A percentile compares a stretch with the other conserved stretches of the same genome.
phyloP scores from a whole-genome alignment of 2,113 vertebrate genomes.

The Pseudorectes ferrugineus region DNA sequence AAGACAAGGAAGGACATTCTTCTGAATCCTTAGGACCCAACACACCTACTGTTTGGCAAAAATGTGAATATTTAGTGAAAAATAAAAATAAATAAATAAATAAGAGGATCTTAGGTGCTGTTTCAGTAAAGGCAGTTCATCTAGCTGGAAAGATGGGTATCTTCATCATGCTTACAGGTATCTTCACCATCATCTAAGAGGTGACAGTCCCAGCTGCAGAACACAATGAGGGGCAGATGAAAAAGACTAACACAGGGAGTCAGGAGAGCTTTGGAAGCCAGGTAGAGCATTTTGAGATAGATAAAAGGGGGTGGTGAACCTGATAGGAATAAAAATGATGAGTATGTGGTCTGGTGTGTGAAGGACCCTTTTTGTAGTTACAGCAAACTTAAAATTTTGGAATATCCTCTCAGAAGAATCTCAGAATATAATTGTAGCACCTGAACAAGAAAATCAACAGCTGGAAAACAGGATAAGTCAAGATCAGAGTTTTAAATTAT shows the following conservation, averaged over 20 bases:
- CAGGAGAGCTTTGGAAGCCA: background rate
- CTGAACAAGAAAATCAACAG: background rate
- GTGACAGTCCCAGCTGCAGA: background rate
- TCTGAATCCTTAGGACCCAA: background rate
- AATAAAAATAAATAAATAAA: background rate
- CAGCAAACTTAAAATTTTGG: background rate
- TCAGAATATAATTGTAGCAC: background rate
- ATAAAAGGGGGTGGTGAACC: background rate
- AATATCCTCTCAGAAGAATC: background rate
- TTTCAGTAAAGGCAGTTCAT: background rate
- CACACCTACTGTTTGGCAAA: background rate
- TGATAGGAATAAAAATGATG: background rate
- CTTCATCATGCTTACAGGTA: background rate
- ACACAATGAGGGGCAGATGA: background rate
- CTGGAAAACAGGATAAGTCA: background rate
- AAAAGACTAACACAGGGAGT: background rate
- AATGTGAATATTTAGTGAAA: background rate
- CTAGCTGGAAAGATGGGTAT: background rate
- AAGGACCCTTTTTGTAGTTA: background rate
- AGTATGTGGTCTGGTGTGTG: accelerated
- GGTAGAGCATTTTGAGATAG: background rate
- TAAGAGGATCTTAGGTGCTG: background rate
- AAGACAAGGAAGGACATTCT: background rate
- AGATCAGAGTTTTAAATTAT: background rate
- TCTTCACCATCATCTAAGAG: background rate